These are phyloP conservation scores for Rhodeus uyekii DNA, from an alignment of 2,797 vertebrate genomes.

Conservation along the genomic window DNA sequence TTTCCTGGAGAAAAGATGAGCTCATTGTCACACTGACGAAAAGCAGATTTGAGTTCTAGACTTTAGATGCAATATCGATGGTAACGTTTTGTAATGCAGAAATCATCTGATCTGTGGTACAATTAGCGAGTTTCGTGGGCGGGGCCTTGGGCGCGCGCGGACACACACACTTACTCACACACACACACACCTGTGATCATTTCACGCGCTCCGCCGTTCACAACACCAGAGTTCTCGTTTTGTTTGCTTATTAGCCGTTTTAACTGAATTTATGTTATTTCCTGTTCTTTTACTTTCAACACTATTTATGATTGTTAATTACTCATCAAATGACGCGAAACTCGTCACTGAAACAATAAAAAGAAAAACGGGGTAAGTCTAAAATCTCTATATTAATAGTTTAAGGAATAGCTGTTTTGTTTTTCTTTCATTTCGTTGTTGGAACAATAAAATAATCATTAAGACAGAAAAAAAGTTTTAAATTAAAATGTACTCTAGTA, in stretches of 20 bases:
- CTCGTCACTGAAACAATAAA: not conserved
- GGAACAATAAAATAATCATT: not conserved
- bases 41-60: not conserved
- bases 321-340: not conserved
- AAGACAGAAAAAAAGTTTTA: no score
- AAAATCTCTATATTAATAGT: not conserved
- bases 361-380: constrained; percentile 16
- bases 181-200: not conserved
- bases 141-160: no score
- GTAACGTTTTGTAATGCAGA: not conserved
- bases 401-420: not conserved
- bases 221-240: not conserved
- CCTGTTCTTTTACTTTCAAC: not conserved
- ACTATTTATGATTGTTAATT: not conserved
- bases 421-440: not conserved
- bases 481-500: no score
- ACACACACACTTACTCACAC: no score
- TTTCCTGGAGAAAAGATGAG: not conserved
- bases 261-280: not conserved
- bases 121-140: not conserved
- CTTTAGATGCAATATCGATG: not conserved
- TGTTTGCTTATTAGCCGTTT: not conserved
- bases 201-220: not conserved
- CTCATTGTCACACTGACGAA: not conserved
- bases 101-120: not conserved